phyloP scores from a whole-genome alignment of 1,140 invertebrate genomes.

The Limonius californicus region DNA sequence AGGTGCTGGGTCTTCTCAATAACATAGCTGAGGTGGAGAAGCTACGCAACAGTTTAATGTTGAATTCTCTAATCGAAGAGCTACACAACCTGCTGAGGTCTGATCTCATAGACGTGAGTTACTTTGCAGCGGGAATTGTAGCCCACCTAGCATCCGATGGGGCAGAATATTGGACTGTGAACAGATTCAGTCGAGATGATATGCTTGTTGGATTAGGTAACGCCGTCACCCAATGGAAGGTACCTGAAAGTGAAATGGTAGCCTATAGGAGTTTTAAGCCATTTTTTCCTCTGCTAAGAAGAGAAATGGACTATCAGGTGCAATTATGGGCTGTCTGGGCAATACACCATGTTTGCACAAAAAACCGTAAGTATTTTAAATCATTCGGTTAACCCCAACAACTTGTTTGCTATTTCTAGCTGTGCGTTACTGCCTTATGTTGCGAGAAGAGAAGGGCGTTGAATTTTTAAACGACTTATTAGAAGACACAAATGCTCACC shows the following conservation, averaged over 20 bases:
- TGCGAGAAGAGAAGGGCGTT: conserved; percentile 61
- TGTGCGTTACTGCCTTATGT: conserved; percentile 69
- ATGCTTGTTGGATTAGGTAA: conserved; percentile 56
- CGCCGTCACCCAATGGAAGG: conserved; percentile 66
- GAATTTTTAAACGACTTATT: conserved; percentile 51
- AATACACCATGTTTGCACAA: conserved; percentile 77
- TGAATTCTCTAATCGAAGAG: conserved; percentile 60
- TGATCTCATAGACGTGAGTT: conserved; percentile 73
- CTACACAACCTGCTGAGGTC: conserved; percentile 59
- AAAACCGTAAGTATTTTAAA: conserved; percentile 61
- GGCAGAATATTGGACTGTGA: conserved; percentile 51
- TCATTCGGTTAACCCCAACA: background rate
- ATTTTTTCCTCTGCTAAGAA: conserved; percentile 66
- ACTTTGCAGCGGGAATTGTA: conserved; percentile 79
- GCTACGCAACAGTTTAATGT: conserved; percentile 59
- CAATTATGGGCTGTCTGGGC: conserved; percentile 84
- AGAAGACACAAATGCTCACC: conserved; percentile 43
- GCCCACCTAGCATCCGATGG: conserved; percentile 70
- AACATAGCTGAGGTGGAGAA: conserved; percentile 75
- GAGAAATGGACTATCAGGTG: conserved; percentile 60
- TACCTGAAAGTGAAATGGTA: conserved; percentile 77
- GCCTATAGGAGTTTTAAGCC: conserved; percentile 79
- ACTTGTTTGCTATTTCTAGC: conserved; percentile 52
- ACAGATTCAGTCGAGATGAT: conserved; percentile 46
- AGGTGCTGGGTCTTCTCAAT: conserved; percentile 73